Percentiles rank a stretch among this genome's conserved stretches.
Evolutionary conservation across 2,797 vertebrate genomes (phyloP).

Genomic region (Vireo griseus): DNA sequence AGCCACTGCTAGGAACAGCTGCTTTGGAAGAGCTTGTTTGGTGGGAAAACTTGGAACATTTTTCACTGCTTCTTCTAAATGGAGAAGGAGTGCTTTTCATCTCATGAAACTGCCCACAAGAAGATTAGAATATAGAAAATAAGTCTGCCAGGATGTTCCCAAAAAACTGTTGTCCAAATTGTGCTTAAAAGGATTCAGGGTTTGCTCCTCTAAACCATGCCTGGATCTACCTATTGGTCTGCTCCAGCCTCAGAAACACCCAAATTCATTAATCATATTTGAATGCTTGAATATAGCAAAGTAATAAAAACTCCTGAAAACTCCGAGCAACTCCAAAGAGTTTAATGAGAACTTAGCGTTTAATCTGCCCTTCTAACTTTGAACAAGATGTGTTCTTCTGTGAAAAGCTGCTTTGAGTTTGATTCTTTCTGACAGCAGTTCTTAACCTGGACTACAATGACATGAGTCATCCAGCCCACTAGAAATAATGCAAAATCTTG

Average conservation of each 20-base stretch:
- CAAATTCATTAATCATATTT: not conserved
- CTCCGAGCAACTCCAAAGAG: not conserved
- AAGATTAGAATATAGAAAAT: not conserved
- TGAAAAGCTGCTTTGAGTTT: not conserved
- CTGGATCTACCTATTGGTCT: not conserved
- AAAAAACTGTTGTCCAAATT: not conserved
- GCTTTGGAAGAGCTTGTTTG: not conserved
- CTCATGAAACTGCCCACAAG: not conserved
- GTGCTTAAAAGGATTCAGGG: not conserved
- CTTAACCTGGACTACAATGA: not conserved
- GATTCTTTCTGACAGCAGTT: not conserved
- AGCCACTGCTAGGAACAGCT: not conserved
- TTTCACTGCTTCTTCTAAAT: not conserved
- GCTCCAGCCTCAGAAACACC: not conserved
- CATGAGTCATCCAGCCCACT: not conserved
- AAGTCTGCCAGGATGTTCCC: not conserved
- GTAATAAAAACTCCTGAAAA: not conserved
- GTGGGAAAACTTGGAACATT: not conserved
- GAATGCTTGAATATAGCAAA: not conserved
- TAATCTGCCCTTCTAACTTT: not conserved
- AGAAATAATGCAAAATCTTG: not conserved
- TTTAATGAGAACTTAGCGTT: not conserved
- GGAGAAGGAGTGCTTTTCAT: not conserved
- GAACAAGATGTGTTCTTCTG: not conserved
- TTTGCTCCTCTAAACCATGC: not conserved